These are phyloP conservation scores for Trididemnum clinides DNA, from an alignment of 23 tunicate genomes.

Conservation along the genomic window DNA sequence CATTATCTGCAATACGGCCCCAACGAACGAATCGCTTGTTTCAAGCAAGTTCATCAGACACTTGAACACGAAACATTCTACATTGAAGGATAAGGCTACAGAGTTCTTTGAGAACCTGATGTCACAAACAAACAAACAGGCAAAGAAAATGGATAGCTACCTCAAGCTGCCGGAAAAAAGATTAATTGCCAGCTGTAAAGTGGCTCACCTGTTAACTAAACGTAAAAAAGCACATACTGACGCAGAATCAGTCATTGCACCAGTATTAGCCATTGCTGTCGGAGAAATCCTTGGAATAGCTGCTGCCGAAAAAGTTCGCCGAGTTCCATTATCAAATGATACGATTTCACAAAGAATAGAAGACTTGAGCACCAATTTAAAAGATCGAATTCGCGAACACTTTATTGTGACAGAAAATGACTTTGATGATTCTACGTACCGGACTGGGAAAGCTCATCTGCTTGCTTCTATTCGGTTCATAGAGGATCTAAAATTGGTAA, in stretches of 20 bases:
- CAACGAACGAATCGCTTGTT: constrained; percentile 71
- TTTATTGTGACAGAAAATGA: constrained; percentile 40
- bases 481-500: constrained; percentile 49
- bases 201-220: constrained; percentile 69
- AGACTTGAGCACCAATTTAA: constrained; percentile 59
- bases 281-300: constrained; percentile 58
- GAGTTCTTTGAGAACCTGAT: constrained; percentile 63
- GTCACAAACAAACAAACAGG: constrained; percentile 63
- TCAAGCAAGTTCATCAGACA: constrained; percentile 67
- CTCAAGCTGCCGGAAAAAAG: constrained; percentile 73
- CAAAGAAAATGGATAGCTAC: constrained; percentile 52
- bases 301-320: constrained; percentile 60
- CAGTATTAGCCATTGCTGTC: constrained; percentile 68
- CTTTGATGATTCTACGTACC: constrained; percentile 61
- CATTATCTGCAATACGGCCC: constrained; percentile 69
- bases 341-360: constrained; percentile 56
- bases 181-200: constrained; percentile 59
- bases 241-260: constrained; percentile 67
- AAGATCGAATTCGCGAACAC: constrained; percentile 57
- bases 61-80: constrained; percentile 58
- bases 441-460: constrained; percentile 66
- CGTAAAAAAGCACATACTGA: constrained; percentile 73
- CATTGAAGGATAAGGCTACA: constrained; percentile 56
- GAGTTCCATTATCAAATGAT: constrained; percentile 44
- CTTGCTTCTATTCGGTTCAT: constrained; percentile 70